Evolutionary conservation across 2,888 invertebrate species (phyloP), one percentile per base, ranked within the genome.

Genomic region (Andrena haemorrhoa): DNA sequence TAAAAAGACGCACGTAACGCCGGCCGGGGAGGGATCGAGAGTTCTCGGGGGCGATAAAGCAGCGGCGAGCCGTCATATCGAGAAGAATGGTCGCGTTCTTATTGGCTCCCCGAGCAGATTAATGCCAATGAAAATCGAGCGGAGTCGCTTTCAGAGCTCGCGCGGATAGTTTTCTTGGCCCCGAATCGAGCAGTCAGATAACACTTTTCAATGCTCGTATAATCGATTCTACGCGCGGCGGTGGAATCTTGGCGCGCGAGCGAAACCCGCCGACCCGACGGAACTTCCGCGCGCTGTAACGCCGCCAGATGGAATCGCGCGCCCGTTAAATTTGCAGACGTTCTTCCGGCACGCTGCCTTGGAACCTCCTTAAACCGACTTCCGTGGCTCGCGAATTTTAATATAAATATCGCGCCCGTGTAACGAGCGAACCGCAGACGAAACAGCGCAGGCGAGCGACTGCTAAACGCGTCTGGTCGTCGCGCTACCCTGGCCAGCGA

Each of bases 381-480:
- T 33, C 5, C 23, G 51, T 51, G 12, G 26, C 31, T 5, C 2
- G 47, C 8, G 58, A 60, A 80, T 72, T 82, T 75, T 82, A 82
- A 80, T 82, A 75, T 75, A 75, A 80, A 82, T 70, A 80, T 64
- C 56, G 58, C n/a, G 47, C 56, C 70, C 29, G 56, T 65, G 41
- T 64, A 82, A 75, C 74, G 70, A 70, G 41, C 35, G 72, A 84
- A 78, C 75, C 79, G 47, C 78, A 79, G 72, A 71, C 82, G 81
- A 79, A 86, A 85, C 79, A 81, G 79, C 76, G 69, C 79, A 49
- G 49, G 79, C 70, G 31, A 71, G 73, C 65, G 71, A 71, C 79
- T 86, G 85, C 87, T 89, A 87, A 89, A 87, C 89, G 86, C 76
- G 74, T 71, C 73, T 76, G 86, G 77, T 79, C 84, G 79, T 78